Conservation (phyloP, 2,888 invertebrate genomes). For the Marronus borbonicus region DNA sequence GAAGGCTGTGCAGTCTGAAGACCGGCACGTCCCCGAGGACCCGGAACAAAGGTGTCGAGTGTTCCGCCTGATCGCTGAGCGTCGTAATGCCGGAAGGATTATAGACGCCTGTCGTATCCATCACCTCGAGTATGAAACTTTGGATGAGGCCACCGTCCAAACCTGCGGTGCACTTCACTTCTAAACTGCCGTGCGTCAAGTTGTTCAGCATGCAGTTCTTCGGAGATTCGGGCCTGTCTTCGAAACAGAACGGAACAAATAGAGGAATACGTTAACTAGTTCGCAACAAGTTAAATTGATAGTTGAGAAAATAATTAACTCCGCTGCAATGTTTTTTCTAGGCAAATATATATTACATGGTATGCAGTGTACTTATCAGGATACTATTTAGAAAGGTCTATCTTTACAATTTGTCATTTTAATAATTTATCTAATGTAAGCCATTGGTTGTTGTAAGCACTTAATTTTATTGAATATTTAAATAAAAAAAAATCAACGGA, state of each 20-base stretch:
- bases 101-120: slow-evolving; percentile 70
- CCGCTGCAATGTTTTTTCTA: too few relatives aligned
- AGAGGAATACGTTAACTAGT: slow-evolving; percentile 8
- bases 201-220: slow-evolving; percentile 82
- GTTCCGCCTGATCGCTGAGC: slow-evolving; percentile 69
- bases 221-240: slow-evolving; percentile 85
- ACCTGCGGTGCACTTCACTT: slow-evolving; percentile 83
- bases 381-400: too few relatives aligned
- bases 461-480: too few relatives aligned
- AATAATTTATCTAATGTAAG: too few relatives aligned
- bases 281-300: neutral
- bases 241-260: slow-evolving; percentile 58
- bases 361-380: too few relatives aligned
- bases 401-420: too few relatives aligned
- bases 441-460: too few relatives aligned
- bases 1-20: slow-evolving; percentile 80
- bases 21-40: slow-evolving; percentile 79
- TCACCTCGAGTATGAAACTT: slow-evolving; percentile 86
- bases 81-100: slow-evolving; percentile 62
- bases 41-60: slow-evolving; percentile 70
- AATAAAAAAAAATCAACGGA: too few relatives aligned
- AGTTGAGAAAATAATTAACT: neutral
- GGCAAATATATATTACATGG: too few relatives aligned
- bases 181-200: slow-evolving; percentile 75
- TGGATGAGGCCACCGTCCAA: slow-evolving; percentile 88